Percentiles rank a stretch among this genome's conserved stretches.
phyloP scores from a whole-genome alignment of 2,888 invertebrate species.

The Palloptera scutellata region DNA sequence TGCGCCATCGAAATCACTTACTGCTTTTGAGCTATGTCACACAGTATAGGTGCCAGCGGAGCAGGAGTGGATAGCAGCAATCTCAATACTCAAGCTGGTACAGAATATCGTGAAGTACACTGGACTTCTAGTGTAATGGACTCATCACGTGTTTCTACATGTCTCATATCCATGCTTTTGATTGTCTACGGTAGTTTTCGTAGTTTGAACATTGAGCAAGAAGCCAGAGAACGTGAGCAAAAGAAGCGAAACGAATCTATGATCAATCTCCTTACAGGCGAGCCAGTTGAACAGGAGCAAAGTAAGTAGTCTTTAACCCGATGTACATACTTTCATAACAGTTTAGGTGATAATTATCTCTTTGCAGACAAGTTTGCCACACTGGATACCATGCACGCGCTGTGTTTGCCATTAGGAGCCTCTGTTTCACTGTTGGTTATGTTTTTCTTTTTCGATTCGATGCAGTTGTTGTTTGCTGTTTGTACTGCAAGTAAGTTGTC shows the following conservation, averaged over 20 bases:
- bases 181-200: slow-evolving; percentile 98
- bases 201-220: slow-evolving; percentile 95
- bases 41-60: slow-evolving; percentile 48
- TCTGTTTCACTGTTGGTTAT: slow-evolving; percentile 94
- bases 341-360: slow-evolving; percentile 4
- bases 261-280: slow-evolving; percentile 63
- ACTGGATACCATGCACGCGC: slow-evolving; percentile 94
- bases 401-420: slow-evolving; percentile 94
- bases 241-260: slow-evolving; percentile 72
- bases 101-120: slow-evolving; percentile 70
- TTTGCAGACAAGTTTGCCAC: slow-evolving; percentile 81
- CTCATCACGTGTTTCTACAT: slow-evolving; percentile 95
- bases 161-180: slow-evolving; percentile 94
- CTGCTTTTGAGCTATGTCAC: slow-evolving; percentile 52
- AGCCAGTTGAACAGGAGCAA: slow-evolving; percentile 64
- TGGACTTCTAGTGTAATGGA: slow-evolving; percentile 98
- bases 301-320: slow-evolving; percentile 60
- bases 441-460: slow-evolving; percentile 99
- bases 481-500: slow-evolving; percentile 92
- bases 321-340: background rate
- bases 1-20: slow-evolving; percentile 5
- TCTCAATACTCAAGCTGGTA: slow-evolving; percentile 49
- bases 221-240: slow-evolving; percentile 84
- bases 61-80: slow-evolving; percentile 49
- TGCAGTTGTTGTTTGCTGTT: slow-evolving; percentile 95